Base-by-base conservation (phyloP, 1,140 invertebrate species). In the Oryctes rhinoceros region DNA sequence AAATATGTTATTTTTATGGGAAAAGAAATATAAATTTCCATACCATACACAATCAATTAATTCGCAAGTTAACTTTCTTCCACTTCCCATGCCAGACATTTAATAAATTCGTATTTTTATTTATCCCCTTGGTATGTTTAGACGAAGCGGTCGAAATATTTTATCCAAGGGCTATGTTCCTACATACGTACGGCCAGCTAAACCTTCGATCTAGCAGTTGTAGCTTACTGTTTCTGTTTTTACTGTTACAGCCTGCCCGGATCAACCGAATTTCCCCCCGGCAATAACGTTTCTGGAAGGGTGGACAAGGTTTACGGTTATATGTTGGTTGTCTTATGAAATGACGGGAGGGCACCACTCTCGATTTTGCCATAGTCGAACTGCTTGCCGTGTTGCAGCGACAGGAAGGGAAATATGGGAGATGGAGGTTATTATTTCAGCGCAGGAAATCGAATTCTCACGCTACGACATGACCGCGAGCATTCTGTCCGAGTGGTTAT, bases 281-380 rank as follows among this genome's bases (percentile, higher is more conserved):
- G 65, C 65, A 71, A 71, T 71, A 71, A 71, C 65, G n/a, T 71
- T 71, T 71, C 65, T 71, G 24, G 35, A 71, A 71, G 30, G 24
- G 24, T 71, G 65, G 65, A 71, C 65, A 71, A 71, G 65, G 24
- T 71, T 71, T 71, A 71, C 65, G 65, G 65, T 71, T 71, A 71
- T 71, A 24, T 9, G 65, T 71, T 35, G 65, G 18, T 71, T 71
- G 65, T 71, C 65, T 71, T 71, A 71, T 71, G 65, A 24, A 35
- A 24, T 20, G 65, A 59, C 39, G 39, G 53, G 53, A 49, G n/a
- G 53, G 65, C 5, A 11, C 65, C 20, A 24, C 11, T 71, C 65
- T 71, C 65, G 24, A 71, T 71, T 37, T 71, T 24, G 65, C 65
- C 20, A 71, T 24, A 7, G 35, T 30, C 24, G 7, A 37, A 35